Conservation (phyloP, 2,888 invertebrate genomes). For the Alviniconcha strummeri region DNA sequence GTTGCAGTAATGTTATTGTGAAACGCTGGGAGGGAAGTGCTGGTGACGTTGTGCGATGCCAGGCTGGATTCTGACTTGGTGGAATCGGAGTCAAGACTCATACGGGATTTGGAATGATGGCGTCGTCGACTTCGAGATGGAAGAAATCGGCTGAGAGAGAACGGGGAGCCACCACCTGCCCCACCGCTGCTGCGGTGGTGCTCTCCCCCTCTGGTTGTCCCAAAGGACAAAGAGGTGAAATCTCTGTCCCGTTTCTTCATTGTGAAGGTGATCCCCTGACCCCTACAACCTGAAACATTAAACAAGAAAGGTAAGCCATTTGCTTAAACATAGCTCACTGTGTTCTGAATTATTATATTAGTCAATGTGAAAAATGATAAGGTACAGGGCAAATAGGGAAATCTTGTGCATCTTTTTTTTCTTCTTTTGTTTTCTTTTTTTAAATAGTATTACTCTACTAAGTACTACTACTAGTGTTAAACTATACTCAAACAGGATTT, state of each 20-base stretch:
- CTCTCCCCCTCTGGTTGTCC: slow-evolving; percentile 54
- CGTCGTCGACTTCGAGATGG: slow-evolving; percentile 42
- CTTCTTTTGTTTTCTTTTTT: no score
- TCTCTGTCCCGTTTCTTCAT: slow-evolving; percentile 18
- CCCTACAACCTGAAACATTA: background rate
- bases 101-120: slow-evolving; percentile 54
- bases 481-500: no score
- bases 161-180: slow-evolving; percentile 49
- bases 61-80: slow-evolving; percentile 45
- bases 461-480: no score
- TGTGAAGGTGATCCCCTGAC: background rate
- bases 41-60: slow-evolving; percentile 33
- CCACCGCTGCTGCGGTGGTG: slow-evolving; percentile 37
- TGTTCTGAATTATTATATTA: background rate
- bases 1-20: slow-evolving; percentile 18
- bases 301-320: background rate
- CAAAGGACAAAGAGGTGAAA: slow-evolving; percentile 18
- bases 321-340: no score
- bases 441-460: no score
- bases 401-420: background rate
- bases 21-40: slow-evolving; percentile 28
- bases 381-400: background rate
- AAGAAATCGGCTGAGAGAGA: slow-evolving; percentile 61
- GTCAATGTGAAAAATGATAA: background rate
- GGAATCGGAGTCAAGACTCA: slow-evolving; percentile 61